These are phyloP conservation scores for Pimephales promelas DNA, from an alignment of 2,113 vertebrate species.

Conservation along the genomic window DNA sequence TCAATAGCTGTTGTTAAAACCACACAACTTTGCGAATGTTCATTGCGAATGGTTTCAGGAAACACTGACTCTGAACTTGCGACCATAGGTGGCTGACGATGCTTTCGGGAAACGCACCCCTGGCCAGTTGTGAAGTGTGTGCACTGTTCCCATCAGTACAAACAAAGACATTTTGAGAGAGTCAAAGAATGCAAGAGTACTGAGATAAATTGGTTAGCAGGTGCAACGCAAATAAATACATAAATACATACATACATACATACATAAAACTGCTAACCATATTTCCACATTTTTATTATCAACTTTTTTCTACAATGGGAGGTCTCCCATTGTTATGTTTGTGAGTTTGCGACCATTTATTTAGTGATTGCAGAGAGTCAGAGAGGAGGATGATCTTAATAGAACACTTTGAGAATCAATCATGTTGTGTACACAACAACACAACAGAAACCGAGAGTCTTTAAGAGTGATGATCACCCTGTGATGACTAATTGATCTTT, in stretches of 20 bases:
- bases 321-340: neutral
- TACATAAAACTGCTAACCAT: no score
- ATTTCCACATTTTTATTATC: neutral
- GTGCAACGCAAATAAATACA: neutral
- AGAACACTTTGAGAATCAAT: neutral
- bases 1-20: no score
- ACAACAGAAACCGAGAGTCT: neutral
- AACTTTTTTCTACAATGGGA: no score
- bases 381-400: neutral
- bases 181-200: neutral
- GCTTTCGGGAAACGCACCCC: no score
- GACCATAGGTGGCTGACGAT: no score
- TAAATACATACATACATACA: no score
- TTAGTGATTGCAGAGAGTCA: neutral
- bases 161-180: neutral
- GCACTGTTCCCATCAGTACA: neutral
- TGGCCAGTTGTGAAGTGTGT: no score
- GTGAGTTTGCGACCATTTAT: neutral
- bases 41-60: no score
- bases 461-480: neutral
- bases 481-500: neutral
- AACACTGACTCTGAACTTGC: no score
- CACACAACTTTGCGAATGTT: no score
- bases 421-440: neutral
- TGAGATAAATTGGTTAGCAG: neutral